These are phyloP conservation scores for Formica exsecta DNA, from an alignment of 1,140 invertebrate species.

Conservation along the genomic window DNA sequence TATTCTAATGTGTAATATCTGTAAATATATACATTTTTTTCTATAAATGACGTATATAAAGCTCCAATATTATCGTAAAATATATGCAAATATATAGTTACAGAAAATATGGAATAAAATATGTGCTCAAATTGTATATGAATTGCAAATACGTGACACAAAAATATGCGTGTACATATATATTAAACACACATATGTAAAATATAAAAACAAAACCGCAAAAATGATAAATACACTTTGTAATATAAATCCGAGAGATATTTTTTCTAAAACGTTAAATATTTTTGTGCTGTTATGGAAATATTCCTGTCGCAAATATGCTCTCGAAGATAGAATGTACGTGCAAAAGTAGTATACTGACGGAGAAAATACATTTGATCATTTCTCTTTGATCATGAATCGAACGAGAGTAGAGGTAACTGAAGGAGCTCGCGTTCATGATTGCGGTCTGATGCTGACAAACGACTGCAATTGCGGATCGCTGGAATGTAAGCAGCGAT, in stretches of 20 bases:
- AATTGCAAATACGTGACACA: background rate
- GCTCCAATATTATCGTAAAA: conserved; percentile 1
- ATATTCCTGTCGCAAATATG: background rate
- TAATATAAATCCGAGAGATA: conserved; percentile 9
- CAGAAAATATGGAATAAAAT: background rate
- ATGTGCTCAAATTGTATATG: background rate
- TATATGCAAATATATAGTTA: background rate
- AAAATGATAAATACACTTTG: background rate
- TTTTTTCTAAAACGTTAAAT: conserved; percentile 1
- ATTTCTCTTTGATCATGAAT: conserved; percentile 34
- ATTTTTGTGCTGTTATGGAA: conserved; percentile 1
- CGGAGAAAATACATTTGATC: background rate
- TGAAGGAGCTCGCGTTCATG: conserved; percentile 12
- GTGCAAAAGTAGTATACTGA: background rate
- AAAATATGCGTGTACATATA: background rate
- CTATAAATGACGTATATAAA: background rate
- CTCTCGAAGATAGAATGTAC: background rate
- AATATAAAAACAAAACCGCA: background rate
- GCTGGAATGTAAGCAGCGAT: conserved; percentile 37
- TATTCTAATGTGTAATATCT: background rate
- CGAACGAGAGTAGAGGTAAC: conserved; percentile 2
- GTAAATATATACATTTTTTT: background rate
- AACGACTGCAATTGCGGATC: conserved; percentile 53
- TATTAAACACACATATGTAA: background rate
- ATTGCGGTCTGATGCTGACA: conserved; percentile 52